These are phyloP conservation scores for Trogon surrucura DNA, from an alignment of 2,113 vertebrate species.

Conservation along the genomic window DNA sequence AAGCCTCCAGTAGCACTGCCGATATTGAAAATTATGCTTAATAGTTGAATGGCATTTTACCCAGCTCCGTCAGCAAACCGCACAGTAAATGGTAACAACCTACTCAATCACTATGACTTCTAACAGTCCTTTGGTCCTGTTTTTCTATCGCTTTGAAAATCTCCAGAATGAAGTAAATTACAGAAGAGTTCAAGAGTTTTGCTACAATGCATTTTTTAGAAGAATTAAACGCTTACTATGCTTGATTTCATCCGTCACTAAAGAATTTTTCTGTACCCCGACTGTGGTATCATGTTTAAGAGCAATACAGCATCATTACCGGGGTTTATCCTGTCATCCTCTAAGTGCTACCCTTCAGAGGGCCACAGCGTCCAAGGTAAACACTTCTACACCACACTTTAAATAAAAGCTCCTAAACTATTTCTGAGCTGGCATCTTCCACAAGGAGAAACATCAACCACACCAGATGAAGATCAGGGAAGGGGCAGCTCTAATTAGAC, in stretches of 20 bases:
- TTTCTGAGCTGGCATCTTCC: not conserved
- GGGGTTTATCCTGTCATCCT: not conserved
- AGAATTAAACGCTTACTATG: not conserved
- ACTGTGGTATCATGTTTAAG: fast-evolving
- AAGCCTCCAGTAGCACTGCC: not conserved
- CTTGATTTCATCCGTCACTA: not conserved
- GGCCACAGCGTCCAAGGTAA: not conserved
- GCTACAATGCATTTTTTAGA: not conserved
- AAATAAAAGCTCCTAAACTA: not conserved
- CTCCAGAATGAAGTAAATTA: not conserved
- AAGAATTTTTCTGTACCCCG: not conserved
- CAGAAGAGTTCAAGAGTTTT: not conserved
- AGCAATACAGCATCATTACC: not conserved
- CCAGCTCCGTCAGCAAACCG: not conserved
- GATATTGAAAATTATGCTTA: not conserved
- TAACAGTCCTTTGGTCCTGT: not conserved
- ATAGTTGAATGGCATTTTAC: not conserved
- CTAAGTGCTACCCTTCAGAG: not conserved
- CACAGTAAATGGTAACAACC: not conserved
- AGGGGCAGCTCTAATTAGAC: not conserved
- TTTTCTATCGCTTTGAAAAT: not conserved
- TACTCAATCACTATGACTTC: not conserved
- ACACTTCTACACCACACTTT: not conserved
- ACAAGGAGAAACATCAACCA: not conserved
- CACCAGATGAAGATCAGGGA: not conserved